Evolutionary conservation across 1,140 invertebrate species (phyloP).

Genomic region (Trichogramma pretiosum): DNA sequence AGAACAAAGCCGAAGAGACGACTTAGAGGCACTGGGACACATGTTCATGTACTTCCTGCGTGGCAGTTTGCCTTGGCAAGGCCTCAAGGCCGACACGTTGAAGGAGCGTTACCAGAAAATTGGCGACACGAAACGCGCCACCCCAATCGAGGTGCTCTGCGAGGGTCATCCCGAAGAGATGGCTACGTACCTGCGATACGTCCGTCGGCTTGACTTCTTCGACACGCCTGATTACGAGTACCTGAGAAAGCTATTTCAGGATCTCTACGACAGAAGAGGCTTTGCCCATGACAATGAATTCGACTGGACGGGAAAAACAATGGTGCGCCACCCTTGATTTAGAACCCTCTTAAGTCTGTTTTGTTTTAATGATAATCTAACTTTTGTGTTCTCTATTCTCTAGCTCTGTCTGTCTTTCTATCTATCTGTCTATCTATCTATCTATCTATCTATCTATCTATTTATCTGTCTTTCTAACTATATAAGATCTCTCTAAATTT

Average conservation of each 20-base stretch:
- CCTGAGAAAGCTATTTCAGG: conserved; percentile 88
- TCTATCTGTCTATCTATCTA: conserved; percentile 1
- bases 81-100: conserved; percentile 96
- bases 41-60: conserved; percentile 99
- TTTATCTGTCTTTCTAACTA: neutral
- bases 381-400: conserved; percentile 1
- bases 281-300: conserved; percentile 93
- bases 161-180: conserved; percentile 97
- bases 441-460: neutral
- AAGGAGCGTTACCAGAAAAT: conserved; percentile 99
- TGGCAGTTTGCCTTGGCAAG: conserved; percentile 98
- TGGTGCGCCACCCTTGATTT: no score
- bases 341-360: no score
- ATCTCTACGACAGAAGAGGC: conserved; percentile 86
- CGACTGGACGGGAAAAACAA: conserved; percentile 95
- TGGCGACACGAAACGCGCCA: conserved; percentile 96
- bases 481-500: neutral
- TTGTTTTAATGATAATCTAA: neutral
- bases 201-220: conserved; percentile 96
- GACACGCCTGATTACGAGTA: conserved; percentile 99
- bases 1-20: conserved; percentile 98
- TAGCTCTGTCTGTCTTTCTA: neutral
- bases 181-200: conserved; percentile 95
- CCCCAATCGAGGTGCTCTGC: conserved; percentile 94
- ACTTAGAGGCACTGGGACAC: conserved; percentile 97